These are phyloP conservation scores for Agrenia bidenticulata DNA, from an alignment of 2,888 invertebrate species.

Conservation along the genomic window DNA sequence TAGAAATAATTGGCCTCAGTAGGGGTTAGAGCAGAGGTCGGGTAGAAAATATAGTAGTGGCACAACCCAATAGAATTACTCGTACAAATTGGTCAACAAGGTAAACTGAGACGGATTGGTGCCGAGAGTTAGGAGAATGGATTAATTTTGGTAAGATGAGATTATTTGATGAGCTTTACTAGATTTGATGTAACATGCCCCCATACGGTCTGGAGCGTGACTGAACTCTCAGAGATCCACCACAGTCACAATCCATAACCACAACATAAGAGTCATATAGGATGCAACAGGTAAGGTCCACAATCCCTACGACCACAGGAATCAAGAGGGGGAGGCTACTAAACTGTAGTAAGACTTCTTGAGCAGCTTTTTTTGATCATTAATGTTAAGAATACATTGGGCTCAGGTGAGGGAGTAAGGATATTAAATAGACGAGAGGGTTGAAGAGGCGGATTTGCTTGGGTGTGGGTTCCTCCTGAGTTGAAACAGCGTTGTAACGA, in stretches of 20 bases:
- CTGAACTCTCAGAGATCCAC: constrained; percentile 34
- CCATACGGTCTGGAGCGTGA: constrained; percentile 48
- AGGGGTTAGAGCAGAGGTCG: no score
- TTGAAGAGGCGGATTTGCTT: background rate
- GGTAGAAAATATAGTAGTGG: no score
- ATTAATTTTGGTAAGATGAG: no score
- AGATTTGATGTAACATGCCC: constrained; percentile 30
- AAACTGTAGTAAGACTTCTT: background rate
- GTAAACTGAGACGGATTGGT: constrained; percentile 18
- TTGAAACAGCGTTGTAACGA: constrained; percentile 10
- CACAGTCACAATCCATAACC: background rate
- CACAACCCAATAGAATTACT: no score
- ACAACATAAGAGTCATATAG: background rate
- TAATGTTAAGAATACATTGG: background rate
- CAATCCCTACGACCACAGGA: background rate
- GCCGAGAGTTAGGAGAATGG: constrained; percentile 20
- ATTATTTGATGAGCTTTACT: no score
- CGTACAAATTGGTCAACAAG: constrained; percentile 13
- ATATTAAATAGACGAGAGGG: no score
- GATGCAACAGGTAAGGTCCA: background rate
- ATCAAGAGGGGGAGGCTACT: constrained; percentile 1
- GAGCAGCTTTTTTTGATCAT: background rate
- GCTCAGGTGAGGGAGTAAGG: no score
- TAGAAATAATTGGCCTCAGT: no score
- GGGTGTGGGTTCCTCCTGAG: constrained; percentile 7